These are phyloP conservation scores for Thryonomys swinderianus DNA, from an alignment of 2,113 vertebrate genomes.

Conservation along the genomic window DNA sequence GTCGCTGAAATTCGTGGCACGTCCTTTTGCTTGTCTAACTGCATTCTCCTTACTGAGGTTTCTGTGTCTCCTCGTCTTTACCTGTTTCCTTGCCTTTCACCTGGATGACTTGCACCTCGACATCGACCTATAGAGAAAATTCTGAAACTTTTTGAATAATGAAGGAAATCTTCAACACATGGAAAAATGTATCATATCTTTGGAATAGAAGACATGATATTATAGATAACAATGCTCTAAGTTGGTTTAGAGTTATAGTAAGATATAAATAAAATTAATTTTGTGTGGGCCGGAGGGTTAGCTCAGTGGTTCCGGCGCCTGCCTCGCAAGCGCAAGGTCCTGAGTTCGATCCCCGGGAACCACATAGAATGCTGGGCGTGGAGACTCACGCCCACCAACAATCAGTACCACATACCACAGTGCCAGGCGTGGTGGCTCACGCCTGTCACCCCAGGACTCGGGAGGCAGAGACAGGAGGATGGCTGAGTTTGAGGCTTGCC, in stretches of 20 bases:
- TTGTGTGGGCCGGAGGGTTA: too few species aligned
- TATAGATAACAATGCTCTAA: not conserved
- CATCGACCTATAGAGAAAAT: not conserved
- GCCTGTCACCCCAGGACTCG: too few species aligned
- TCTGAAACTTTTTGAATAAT: not conserved
- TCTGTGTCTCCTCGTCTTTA: not conserved
- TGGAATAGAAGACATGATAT: not conserved
- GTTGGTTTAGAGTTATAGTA: not conserved
- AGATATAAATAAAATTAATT: not conserved
- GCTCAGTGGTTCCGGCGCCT: too few species aligned
- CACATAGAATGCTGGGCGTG: too few species aligned
- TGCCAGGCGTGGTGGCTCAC: too few species aligned
- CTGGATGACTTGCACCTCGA: not conserved
- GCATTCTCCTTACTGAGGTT: not conserved
- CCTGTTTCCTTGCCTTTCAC: not conserved
- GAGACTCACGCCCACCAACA: too few species aligned
- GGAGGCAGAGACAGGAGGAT: too few species aligned
- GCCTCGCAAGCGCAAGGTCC: too few species aligned
- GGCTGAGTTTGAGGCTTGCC: too few species aligned
- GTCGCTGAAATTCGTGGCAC: conserved; percentile 9
- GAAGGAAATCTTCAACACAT: not conserved
- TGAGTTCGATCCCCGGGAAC: too few species aligned
- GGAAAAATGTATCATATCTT: not conserved
- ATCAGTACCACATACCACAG: too few species aligned
- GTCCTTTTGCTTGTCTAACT: conserved; percentile 21